These are phyloP conservation scores for Idaea biselata DNA, from an alignment of 2,888 invertebrate genomes.

Conservation along the genomic window DNA sequence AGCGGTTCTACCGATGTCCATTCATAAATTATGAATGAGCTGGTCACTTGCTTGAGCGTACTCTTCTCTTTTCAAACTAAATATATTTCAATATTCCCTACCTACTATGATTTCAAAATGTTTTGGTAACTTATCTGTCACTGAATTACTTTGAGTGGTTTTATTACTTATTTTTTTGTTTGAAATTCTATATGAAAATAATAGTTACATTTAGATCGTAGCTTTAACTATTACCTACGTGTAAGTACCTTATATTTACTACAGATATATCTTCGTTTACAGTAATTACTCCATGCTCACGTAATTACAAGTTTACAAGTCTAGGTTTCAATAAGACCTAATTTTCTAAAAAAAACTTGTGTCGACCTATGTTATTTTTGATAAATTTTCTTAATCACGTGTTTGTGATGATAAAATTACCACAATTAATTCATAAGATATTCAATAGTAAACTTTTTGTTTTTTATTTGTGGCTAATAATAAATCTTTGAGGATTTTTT, in stretches of 20 bases:
- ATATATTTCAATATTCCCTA: background rate
- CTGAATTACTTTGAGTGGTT: too few relatives aligned
- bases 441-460: too few relatives aligned
- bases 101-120: background rate
- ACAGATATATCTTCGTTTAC: background rate
- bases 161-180: too few relatives aligned
- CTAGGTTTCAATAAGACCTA: background rate
- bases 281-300: background rate
- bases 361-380: background rate
- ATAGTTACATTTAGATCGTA: background rate
- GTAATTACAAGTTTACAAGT: background rate
- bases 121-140: background rate
- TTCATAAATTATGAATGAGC: constrained; percentile 1
- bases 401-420: background rate
- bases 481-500: too few relatives aligned
- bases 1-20: background rate
- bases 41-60: background rate
- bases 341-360: background rate
- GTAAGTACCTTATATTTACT: background rate
- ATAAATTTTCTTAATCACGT: background rate
- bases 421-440: too few relatives aligned
- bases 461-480: too few relatives aligned
- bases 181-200: background rate
- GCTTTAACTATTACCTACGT: background rate
- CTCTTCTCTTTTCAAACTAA: constrained; percentile 3